Evolutionary conservation across 2,797 vertebrate species (phyloP).

Genomic region (Chelon auratus): DNA sequence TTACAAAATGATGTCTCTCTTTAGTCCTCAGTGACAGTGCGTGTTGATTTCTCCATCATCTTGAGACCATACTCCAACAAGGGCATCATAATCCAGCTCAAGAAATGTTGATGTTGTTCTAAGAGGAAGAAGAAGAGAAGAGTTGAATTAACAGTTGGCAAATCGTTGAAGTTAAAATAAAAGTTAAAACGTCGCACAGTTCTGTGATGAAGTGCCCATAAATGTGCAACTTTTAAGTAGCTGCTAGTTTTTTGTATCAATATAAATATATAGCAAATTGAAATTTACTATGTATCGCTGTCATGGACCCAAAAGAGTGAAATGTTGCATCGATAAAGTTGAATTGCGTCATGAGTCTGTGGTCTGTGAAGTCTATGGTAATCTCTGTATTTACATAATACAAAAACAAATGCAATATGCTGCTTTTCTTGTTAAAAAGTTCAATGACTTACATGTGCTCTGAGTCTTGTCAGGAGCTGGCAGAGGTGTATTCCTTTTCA

Average conservation of each 20-base stretch:
- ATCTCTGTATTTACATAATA: conserved; percentile 12
- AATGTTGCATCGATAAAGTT: conserved; percentile 28
- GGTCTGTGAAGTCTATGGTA: conserved; percentile 12
- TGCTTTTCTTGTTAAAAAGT: conserved; percentile 25
- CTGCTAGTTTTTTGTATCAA: conserved; percentile 48
- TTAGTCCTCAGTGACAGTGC: conserved; percentile 77
- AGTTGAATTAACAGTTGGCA: conserved; percentile 19
- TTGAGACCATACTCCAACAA: conserved; percentile 80
- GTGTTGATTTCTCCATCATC: conserved; percentile 73
- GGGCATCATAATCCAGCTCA: conserved; percentile 79
- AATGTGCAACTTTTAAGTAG: conserved; percentile 12
- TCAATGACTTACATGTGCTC: conserved; percentile 90
- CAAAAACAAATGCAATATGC: conserved; percentile 46
- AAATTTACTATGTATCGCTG: conserved; percentile 49
- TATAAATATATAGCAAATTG: conserved; percentile 31
- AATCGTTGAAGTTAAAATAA: not conserved
- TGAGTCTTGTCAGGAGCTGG: conserved; percentile 86
- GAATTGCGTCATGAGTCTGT: conserved; percentile 9
- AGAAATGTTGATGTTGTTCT: conserved; percentile 56
- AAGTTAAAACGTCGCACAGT: not conserved
- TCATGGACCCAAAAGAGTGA: conserved; percentile 42
- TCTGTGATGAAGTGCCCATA: not conserved
- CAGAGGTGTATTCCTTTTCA: conserved; percentile 83
- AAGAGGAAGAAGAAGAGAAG: conserved; percentile 1
- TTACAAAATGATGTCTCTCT: conserved; percentile 70